Evolutionary conservation across 2,797 vertebrate species (phyloP), one percentile per base, ranked within the genome.

Genomic region (Lacerta viridis): DNA sequence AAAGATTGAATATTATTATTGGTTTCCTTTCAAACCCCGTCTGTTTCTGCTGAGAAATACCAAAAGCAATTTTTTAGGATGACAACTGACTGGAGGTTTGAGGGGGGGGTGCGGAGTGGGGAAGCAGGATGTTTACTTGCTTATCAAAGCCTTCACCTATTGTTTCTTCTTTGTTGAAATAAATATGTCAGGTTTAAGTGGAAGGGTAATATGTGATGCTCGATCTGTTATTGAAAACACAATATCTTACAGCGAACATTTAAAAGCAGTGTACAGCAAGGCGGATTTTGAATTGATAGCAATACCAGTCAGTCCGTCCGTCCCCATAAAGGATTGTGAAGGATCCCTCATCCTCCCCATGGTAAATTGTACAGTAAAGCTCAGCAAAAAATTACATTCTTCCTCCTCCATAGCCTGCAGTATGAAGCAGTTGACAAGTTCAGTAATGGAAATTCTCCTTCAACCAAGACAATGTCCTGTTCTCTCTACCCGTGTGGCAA

Each of bases 11-110:
- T 68, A 39, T 75, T 23, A 55, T 18, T 87, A 75, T 41, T 84
- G 71, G 69, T 80, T 80, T 84, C 27, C 69, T 41, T 83, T 87
- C 76, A 80, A 29, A 75, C 75, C 82, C 59, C 20, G 72, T 33
- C 33, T 41, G 15, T 68, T 90, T 80, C 36, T 84, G 17, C 36
- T 59, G 33, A 90, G 55, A 84, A 66, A 83, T 88, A 90, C 80
- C 83, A 85, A 93, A 93, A 93, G 88, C 86, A 93, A 93, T 94
- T 93, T 39, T 89, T 93, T 92, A 94, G 92, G 77, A 88, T 93
- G 93, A 89, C 92, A 88, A 61, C 79, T 92, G 88, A 86, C 88
- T 85, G 25, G 74, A 66, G 61, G 72, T 86, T 84, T 89, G n/a
- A 36, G 15, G 7, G 41, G 41, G 17, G 36, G 11, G 33, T 50